These are phyloP conservation scores for Hipparchia semele DNA, from an alignment of 2,888 invertebrate species.

Conservation along the genomic window DNA sequence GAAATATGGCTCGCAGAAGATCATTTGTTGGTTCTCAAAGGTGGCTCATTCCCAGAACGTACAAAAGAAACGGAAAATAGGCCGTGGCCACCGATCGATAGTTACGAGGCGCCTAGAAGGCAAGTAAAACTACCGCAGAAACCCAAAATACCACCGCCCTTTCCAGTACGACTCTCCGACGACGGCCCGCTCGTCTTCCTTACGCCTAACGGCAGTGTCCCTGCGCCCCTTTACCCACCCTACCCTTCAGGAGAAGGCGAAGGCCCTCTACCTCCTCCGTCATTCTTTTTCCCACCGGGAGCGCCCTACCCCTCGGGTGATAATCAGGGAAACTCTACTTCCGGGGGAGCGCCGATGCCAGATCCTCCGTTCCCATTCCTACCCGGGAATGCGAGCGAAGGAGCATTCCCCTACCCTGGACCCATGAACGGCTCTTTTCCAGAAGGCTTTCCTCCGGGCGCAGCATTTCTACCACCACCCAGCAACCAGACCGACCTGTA, in stretches of 20 bases:
- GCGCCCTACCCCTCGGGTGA: conserved; percentile 82
- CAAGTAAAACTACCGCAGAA: conserved; percentile 92
- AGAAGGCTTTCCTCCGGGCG: conserved; percentile 82
- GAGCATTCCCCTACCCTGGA: conserved; percentile 79
- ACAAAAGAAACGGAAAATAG: conserved; percentile 71
- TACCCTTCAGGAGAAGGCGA: conserved; percentile 85
- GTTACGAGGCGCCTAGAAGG: conserved; percentile 91
- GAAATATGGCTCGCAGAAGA: conserved; percentile 96
- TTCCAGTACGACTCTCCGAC: conserved; percentile 94
- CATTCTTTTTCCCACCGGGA: conserved; percentile 84
- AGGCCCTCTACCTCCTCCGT: conserved; percentile 78
- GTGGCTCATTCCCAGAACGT: conserved; percentile 87
- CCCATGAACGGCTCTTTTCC: conserved; percentile 83
- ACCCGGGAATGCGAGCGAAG: conserved; percentile 83
- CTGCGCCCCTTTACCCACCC: conserved; percentile 86
- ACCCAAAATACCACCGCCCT: conserved; percentile 95
- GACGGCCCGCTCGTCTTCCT: conserved; percentile 94
- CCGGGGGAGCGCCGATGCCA: conserved; percentile 86
- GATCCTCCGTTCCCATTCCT: conserved; percentile 85
- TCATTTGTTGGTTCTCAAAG: conserved; percentile 91
- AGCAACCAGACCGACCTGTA: conserved; percentile 89
- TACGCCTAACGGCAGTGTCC: conserved; percentile 89
- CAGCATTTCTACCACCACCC: conserved; percentile 86
- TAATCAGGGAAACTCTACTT: conserved; percentile 85
- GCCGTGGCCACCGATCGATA: conserved; percentile 92